phyloP scores from a whole-genome alignment of 1,140 invertebrate species.

The Drosophila albomicans region DNA sequence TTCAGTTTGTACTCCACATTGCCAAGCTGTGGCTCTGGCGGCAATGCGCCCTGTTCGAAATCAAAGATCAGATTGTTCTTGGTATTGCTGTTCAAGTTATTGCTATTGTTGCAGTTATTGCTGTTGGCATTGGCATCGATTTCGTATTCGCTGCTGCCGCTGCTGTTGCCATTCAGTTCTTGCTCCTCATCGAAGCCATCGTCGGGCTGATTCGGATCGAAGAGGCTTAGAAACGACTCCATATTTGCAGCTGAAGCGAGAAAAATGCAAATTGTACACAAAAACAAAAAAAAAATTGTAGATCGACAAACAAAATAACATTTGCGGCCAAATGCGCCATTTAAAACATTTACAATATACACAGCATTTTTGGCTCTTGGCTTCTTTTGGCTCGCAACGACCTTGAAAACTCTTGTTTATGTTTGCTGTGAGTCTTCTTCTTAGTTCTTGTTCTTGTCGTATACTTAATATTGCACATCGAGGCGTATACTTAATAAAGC shows the following conservation, averaged over 20 bases:
- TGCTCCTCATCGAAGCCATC: constrained; percentile 79
- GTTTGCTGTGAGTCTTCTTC: constrained; percentile 43
- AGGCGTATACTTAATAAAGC: not conserved
- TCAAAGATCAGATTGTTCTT: constrained; percentile 84
- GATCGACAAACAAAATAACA: not conserved
- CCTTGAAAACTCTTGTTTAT: constrained; percentile 79
- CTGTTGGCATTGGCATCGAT: constrained; percentile 66
- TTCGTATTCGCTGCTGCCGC: constrained; percentile 73
- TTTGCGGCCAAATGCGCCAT: constrained; percentile 64
- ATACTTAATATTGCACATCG: not conserved
- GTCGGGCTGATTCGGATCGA: constrained; percentile 87
- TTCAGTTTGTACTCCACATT: constrained; percentile 98
- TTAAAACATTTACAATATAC: constrained; percentile 21
- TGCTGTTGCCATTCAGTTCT: constrained; percentile 74
- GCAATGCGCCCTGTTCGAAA: constrained; percentile 87
- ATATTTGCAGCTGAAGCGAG: constrained; percentile 25
- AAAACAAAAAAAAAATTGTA: constrained; percentile 1
- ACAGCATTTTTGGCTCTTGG: constrained; percentile 47
- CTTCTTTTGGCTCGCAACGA: constrained; percentile 64
- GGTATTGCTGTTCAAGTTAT: constrained; percentile 52
- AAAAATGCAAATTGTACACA: not conserved
- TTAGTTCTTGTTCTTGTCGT: constrained; percentile 32
- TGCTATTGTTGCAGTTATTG: constrained; percentile 39
- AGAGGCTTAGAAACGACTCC: constrained; percentile 89
- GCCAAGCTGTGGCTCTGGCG: constrained; percentile 95